Base-by-base conservation (phyloP, 2,113 vertebrate genomes). In the Lophius piscatorius region DNA sequence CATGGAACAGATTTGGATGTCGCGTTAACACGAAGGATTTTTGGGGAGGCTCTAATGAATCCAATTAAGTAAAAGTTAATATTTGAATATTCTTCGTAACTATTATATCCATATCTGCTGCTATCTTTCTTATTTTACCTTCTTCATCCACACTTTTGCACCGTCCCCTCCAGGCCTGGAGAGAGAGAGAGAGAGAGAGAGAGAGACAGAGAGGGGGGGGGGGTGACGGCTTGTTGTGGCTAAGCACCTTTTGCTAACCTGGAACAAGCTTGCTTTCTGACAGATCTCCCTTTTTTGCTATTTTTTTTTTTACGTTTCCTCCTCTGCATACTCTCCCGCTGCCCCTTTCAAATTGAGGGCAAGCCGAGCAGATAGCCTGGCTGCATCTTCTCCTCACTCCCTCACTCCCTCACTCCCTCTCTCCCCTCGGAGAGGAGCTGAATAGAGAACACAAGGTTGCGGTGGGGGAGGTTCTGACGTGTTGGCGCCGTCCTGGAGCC, bases 311-410 rank as follows among this genome's bases (percentile, higher is more conserved):
- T 62, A 18, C 8, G 24, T 17, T 36, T 24, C 44, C 66, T 48
- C 58, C 70, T 81, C 47, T 81, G 47, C 62, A 78, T 80, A 72
- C 63, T 65, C 42, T 61, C 46, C 65, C 76, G 41, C 39, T 69
- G 62, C 46, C 52, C 48, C 80, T 83, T 81, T 82, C 67, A 82
- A 80, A 85, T 80, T 46, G 69, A 81, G 59, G 74, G 42, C 65
- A 81, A 66, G 61, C 41, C 20, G 46, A 61, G 72, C 54, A 67
- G 70, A 82, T 81, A 84, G 64, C 68, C 70, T 21, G 33, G 61
- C 74, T 69, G 78, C 83, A 86, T 84, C 84, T 82, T 70, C 59
- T 85, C 52, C 77, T 63, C 58, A 28, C 47, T 74, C 59, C 49
- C 34, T 60, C 63, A 36, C 41, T 59, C 39, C 33, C 28, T 45